Base-by-base conservation (phyloP, 2,113 vertebrate species). In the Eidolon helvum region DNA sequence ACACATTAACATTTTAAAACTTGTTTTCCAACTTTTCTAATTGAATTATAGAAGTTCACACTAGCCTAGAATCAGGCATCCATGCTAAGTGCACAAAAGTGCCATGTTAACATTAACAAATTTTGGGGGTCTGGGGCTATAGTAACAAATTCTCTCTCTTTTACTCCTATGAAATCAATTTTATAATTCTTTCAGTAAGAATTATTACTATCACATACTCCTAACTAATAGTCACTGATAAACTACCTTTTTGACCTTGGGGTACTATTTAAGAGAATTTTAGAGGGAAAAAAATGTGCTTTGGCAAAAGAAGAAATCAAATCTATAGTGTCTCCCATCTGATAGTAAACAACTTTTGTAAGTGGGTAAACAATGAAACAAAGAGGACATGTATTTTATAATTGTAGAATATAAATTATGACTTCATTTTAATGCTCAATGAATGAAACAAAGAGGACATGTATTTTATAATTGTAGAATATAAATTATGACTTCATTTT, bases 11-110 rank as follows among this genome's bases (percentile, higher is more conserved):
- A 63, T 87, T 83, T 90, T 68, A 84, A 94, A 94, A 74, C 63
- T 53, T 77, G 80, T 91, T 53, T 69, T 43, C 61, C n/a, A 77
- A 94, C 53, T 33, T 96, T 97, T 95, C 66, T 80, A 84, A 88
- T 35, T 93, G 66, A 94, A 87, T 24, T 66, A 89, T 75, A 85
- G 82, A 93, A 88, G 83, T 78, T 55, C 30, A 38, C 33, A 4
- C 19, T 87, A 79, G 10, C 26, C 24, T 71, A 85, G 53, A 95
- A 61, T 22, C n/a, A 50, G 48, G 66, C 45, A 88, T 4, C 72
- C 48, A 84, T 68, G 55, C 30, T 85, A 87, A 92, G 40, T 45
- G 12, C 40, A 53, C 43, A 77, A 26, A 84, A 91, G 40, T 89
- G 33, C 30, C 19, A 59, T 19, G 6, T 84, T 75, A 68, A 94